Evolutionary conservation across 2,797 vertebrate genomes (phyloP), one percentile per base, ranked within the genome.

Genomic region (Lophura swinhoii): DNA sequence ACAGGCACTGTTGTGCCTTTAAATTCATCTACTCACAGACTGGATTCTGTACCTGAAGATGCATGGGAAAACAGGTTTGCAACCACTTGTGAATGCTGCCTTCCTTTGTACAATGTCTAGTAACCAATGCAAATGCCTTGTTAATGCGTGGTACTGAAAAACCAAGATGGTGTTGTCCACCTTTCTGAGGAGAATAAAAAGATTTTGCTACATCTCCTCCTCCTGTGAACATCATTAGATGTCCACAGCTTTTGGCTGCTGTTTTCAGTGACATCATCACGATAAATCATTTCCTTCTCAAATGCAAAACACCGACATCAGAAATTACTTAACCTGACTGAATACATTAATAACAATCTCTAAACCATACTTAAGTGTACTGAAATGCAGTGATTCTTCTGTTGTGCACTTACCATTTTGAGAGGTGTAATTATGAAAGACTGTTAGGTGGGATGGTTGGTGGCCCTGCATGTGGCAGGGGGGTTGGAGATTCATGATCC

Each of bases 21-120:
- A 62, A 73, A 71, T 64, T 81, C 82, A 51, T 56, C 64, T 31
- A 31, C 84, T 14, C 88, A 68, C 51, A 95, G 92, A 95, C 95
- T 87, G 10, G 84, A 93, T 95, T 88, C 84, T 4, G 4, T 53
- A 81, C 93, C 64, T 76, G 88, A 87, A 88, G 87, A 91, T 48
- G 37, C 78, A 41, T 22, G 72, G 63, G 92, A 92, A 93, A 88
- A 90, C 84, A 3, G 18, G 44, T 63, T 94, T 95, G 56, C 56
- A 76, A 80, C 84, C 92, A 46, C 79, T 1, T 14, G 75, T 93
- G 87, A 92, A 88, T 92, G 76, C 75, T 80, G 84, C 92, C 90
- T 95, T 91, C 71, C 63, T 35, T 74, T 23, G 1, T 18, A 9
- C 5, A 2, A 41, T 78, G 88, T 91, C 90, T 63, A 7, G 81